phyloP scores from a whole-genome alignment of 37 sponge, comb jelly and placozoan species.

The Aphrocallistes beatrix region DNA sequence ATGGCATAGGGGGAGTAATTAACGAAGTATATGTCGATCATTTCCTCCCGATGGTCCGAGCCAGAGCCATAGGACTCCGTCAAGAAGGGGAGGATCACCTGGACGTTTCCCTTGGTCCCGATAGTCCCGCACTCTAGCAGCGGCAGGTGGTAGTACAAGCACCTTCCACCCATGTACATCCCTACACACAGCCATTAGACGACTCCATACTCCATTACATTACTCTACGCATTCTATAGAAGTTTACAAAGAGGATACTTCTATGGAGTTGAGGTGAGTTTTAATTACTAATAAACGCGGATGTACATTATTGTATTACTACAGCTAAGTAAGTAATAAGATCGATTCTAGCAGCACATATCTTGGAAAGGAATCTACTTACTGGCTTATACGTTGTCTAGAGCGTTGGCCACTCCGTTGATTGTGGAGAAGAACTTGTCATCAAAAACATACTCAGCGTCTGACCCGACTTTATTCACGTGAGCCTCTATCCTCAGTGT shows the following conservation, averaged over 20 bases:
- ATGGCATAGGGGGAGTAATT: constrained; percentile 95
- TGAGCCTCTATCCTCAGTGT: constrained; percentile 51
- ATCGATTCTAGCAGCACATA: too few species aligned
- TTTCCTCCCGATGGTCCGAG: constrained; percentile 77
- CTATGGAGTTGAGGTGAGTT: too few species aligned
- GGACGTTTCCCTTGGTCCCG: constrained; percentile 94
- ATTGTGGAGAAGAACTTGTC: constrained; percentile 78
- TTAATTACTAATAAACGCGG: too few species aligned
- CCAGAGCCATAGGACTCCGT: constrained; percentile 96
- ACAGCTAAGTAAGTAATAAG: too few species aligned
- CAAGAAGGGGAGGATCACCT: constrained; percentile 74
- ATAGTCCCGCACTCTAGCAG: constrained; percentile 88
- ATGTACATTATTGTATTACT: too few species aligned
- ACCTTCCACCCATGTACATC: constrained; percentile 87
- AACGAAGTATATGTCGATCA: constrained; percentile 70
- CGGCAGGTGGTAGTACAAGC: constrained; percentile 85
- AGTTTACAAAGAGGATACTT: too few species aligned
- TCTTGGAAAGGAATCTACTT: too few species aligned
- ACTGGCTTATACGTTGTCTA: constrained; percentile 98
- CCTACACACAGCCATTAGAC: too few species aligned
- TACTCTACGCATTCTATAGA: too few species aligned
- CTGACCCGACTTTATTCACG: constrained; percentile 83
- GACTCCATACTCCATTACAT: too few species aligned
- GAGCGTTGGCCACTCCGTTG: constrained; percentile 78
- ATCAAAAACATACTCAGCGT: constrained; percentile 67